phyloP scores from a whole-genome alignment of 2,797 vertebrate species.

The Vipera ursinii region DNA sequence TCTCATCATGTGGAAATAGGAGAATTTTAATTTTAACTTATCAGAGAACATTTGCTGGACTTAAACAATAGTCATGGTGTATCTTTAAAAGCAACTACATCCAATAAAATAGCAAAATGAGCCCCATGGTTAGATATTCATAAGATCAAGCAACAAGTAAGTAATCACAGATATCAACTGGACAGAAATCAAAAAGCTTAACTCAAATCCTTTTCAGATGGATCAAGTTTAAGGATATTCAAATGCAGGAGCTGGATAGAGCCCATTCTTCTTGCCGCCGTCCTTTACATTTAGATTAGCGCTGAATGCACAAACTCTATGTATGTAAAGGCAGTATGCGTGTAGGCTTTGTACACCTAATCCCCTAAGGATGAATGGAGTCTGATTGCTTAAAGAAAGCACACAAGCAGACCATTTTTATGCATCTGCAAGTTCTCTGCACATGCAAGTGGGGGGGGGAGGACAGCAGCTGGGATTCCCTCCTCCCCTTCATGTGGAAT shows the following conservation, averaged over 20 bases:
- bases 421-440: neutral
- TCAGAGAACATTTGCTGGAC: neutral
- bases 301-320: neutral
- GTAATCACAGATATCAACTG: neutral
- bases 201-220: neutral
- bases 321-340: neutral
- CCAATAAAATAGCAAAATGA: neutral
- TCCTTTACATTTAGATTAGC: neutral
- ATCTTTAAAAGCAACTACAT: neutral
- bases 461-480: neutral
- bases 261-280: neutral
- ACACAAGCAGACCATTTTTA: neutral
- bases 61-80: neutral
- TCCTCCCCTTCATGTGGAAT: neutral
- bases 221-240: neutral
- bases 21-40: neutral
- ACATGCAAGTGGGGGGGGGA: neutral
- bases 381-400: neutral
- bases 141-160: neutral
- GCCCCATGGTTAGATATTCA: neutral
- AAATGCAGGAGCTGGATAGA: neutral
- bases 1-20: neutral
- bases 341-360: neutral
- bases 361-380: neutral
- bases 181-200: neutral